These are phyloP conservation scores for Trypoxylus dichotomus DNA, from an alignment of 1,140 invertebrate genomes.

Conservation along the genomic window DNA sequence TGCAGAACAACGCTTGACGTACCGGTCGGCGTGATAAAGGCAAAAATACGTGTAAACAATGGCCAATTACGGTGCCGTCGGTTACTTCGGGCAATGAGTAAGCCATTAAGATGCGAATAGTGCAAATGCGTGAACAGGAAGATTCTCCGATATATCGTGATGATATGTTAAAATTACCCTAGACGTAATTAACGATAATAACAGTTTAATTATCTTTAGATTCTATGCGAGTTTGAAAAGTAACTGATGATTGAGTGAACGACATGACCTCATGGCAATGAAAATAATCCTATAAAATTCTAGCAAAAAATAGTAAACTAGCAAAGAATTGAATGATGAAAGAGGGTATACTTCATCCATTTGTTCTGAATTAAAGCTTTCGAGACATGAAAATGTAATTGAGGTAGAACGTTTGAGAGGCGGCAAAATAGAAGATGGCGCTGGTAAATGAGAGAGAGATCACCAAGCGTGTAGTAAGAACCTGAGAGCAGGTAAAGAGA, in stretches of 20 bases:
- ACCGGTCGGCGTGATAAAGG: background rate
- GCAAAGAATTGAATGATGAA: too few species aligned
- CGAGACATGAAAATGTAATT: too few species aligned
- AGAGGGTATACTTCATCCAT: too few species aligned
- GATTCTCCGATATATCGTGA: background rate
- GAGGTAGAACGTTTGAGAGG: too few species aligned
- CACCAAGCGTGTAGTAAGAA: too few species aligned
- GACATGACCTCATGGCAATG: too few species aligned
- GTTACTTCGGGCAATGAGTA: background rate
- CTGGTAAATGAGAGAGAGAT: too few species aligned
- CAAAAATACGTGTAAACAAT: conserved; percentile 14
- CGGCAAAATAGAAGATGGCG: too few species aligned
- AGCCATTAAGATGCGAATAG: background rate
- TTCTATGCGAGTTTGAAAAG: background rate
- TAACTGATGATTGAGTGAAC: background rate
- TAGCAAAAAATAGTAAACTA: too few species aligned
- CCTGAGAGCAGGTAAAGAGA: too few species aligned
- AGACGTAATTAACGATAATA: background rate
- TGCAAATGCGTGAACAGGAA: background rate
- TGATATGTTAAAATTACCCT: background rate
- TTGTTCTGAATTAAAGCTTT: too few species aligned
- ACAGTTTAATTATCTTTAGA: background rate
- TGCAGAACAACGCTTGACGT: background rate
- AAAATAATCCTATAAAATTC: too few species aligned
- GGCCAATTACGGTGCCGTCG: background rate